Evolutionary conservation across 2,888 invertebrate genomes (phyloP), one percentile per base, ranked within the genome.

Genomic region (Unio pictorum): DNA sequence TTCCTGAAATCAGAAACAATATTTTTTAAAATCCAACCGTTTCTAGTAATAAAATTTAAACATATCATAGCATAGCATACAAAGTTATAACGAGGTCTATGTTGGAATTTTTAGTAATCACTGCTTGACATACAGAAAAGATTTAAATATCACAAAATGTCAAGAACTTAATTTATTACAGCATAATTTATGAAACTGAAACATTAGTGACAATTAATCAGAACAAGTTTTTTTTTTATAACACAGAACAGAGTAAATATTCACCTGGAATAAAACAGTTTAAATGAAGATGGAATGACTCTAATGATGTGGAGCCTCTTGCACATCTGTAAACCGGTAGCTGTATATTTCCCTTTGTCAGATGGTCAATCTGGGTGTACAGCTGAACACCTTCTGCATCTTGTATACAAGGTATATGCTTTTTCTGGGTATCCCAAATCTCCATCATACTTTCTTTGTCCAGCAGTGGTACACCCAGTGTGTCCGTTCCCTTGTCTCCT

Each of bases 261-360:
- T 34, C 78, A 73, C 81, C 81, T 69, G 81, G 81, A 57, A 82
- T 78, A 66, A 82, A 82, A 56, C 78, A 65, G 65, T 67, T 66
- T 69, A 81, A 28, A 66, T 73, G 79, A 3, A 72, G 71, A 64
- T 84, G 84, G 60, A 84, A 84, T 15, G 62, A 68, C 63, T 84
- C 84, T n/a, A 85, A 68, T 2, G 80, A 80, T 1, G 79, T 79
- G 1, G 81, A 82, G 11, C 81, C 83, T 34, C 81, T 61, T 11
- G 80, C 81, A 73, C 84, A 83, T 18, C 76, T 57, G 70, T 73
- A 82, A 4, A 71, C 67, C 3, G 76, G 78, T 56, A 83, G 71
- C 17, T 55, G n/a, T 18, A 75, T 28, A 15, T 74, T 78, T 18
- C 81, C 84, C 57, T 79, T 83, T 67, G 45, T 70, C 17, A 66